Base-by-base conservation (phyloP, 2,888 invertebrate species). In the Lasius platythorax region DNA sequence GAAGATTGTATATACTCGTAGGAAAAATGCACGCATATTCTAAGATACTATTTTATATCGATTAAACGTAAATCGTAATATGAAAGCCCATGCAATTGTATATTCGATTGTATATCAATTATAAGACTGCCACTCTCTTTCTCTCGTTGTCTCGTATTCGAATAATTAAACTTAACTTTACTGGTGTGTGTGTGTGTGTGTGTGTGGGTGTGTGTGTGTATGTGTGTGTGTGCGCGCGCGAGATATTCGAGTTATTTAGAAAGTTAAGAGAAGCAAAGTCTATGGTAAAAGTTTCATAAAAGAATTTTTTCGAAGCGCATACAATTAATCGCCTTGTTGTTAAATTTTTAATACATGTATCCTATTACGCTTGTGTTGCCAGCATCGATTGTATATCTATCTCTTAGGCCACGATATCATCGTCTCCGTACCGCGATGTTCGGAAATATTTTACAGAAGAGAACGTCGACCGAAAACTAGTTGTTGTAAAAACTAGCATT, bases 391-490 rank as follows among this genome's bases (percentile, higher is more conserved):
- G 40, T 40, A 72, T 11, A 61, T 5, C 53, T 79, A 70, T 68
- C n/a, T 68, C 15, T 79, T 82, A 82, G 76, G 82, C 82, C 82
- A 56, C 53, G 53, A 53, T 53, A 8, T 50, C 11, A 53, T 53
- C 6, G 6, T 53, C 53, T 67, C 30, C 23, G 33, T 46, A 30
- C 76, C 9, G 12, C 9, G n/a, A 68, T 53, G 30, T 50, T 63
- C n/a, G 28, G 53, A 67, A 78, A 67, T 78, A 70, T 70, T 70
- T 70, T 70, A 61, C 61, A 72, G 61, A 79, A 70, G 46, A 61
- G 61, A 37, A 40, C 4, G 67, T 28, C n/a, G 23, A 40, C 18
- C 33, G 15, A 43, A 70, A 61, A 79, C 23, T 78, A 70, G 18
- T 72, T 46, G 23, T 68, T 68, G n/a, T 70, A 37, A 37, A 23